These are phyloP conservation scores for Paramormyrops kingsleyae DNA, from an alignment of 2,113 vertebrate genomes.

Conservation along the genomic window DNA sequence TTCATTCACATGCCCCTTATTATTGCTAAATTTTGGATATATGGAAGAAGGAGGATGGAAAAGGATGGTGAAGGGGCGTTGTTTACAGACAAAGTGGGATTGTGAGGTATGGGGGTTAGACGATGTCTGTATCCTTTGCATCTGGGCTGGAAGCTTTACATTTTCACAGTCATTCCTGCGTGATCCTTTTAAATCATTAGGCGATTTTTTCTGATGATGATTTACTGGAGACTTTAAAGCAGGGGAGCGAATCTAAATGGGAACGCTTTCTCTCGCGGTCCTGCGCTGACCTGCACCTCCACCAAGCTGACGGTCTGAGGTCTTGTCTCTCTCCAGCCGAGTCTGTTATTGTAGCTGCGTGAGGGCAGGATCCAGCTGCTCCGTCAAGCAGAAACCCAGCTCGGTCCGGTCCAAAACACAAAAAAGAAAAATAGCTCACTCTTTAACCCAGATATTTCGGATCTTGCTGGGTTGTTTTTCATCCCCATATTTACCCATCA, in stretches of 20 bases:
- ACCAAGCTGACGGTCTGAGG: neutral
- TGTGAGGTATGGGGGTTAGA: neutral
- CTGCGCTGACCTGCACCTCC: neutral
- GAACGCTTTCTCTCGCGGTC: neutral
- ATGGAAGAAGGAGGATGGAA: neutral
- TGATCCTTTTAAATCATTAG: neutral
- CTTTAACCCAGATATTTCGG: neutral
- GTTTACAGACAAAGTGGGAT: neutral
- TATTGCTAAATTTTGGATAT: neutral
- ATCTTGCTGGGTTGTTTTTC: neutral
- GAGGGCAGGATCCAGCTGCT: neutral
- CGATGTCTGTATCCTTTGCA: neutral
- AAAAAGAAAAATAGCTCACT: neutral
- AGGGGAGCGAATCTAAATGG: neutral
- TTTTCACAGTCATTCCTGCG: neutral
- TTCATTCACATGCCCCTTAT: neutral
- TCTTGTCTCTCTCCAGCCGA: neutral
- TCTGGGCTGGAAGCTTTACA: neutral
- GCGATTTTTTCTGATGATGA: neutral
- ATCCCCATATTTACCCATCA: neutral
- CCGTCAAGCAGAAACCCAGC: neutral
- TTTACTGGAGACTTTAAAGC: neutral
- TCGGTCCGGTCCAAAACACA: neutral
- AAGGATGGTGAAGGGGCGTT: neutral
- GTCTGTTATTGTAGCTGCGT: neutral